Evolutionary conservation across 2,113 vertebrate genomes (phyloP).

Genomic region (Etheostoma cragini): DNA sequence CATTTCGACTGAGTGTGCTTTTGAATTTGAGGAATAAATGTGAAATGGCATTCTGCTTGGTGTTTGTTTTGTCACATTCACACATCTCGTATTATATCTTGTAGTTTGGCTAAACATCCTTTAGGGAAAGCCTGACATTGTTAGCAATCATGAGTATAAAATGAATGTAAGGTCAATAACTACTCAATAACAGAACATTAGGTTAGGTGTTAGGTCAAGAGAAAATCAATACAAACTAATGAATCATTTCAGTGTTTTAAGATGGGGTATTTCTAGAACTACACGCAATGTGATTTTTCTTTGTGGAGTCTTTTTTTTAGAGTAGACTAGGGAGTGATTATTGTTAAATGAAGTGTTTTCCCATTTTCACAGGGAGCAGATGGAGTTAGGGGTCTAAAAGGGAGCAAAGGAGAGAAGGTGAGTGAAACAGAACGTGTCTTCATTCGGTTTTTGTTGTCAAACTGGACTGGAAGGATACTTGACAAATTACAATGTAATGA

Average conservation of each 20-base stretch:
- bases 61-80: constrained; percentile 24
- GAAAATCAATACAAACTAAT: constrained; percentile 59
- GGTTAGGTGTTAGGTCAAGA: constrained; percentile 42
- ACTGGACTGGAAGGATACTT: constrained; percentile 19
- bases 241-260: constrained; percentile 46
- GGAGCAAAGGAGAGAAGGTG: constrained; percentile 93
- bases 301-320: not conserved
- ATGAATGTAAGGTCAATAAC: constrained; percentile 55
- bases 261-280: constrained; percentile 9
- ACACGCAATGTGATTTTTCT: constrained; percentile 5
- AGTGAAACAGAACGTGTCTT: constrained; percentile 46
- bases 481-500: constrained; percentile 24
- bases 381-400: constrained; percentile 90
- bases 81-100: constrained; percentile 9
- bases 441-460: constrained; percentile 6
- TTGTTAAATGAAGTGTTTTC: constrained; percentile 11
- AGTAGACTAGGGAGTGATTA: not conserved
- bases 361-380: constrained; percentile 87
- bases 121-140: not conserved
- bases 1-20: constrained; percentile 34
- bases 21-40: constrained; percentile 28
- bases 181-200: constrained; percentile 31
- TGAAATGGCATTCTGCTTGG: constrained; percentile 2
- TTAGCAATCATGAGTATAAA: constrained; percentile 39
- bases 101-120: constrained; percentile 5